A percentile compares a stretch with the other conserved stretches of the same genome.
Evolutionary conservation across 2,888 invertebrate species (phyloP).

Genomic region (Hirtodrosophila trivittata): DNA sequence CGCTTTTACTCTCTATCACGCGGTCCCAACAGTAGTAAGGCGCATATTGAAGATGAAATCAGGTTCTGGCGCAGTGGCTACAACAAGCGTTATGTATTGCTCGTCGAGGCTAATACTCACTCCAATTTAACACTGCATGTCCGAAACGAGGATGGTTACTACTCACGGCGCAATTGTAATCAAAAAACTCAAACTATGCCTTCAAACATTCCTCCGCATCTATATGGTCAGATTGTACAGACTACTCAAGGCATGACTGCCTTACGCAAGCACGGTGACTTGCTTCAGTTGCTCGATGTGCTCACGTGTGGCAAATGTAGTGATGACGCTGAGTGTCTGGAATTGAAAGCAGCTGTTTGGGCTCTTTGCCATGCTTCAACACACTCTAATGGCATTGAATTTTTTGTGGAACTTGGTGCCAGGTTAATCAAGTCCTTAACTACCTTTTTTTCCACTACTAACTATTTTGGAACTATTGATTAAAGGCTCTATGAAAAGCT

Average conservation of each 20-base stretch:
- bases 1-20: slow-evolving; percentile 90
- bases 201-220: slow-evolving; percentile 87
- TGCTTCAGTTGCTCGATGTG: slow-evolving; percentile 77
- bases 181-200: slow-evolving; percentile 85
- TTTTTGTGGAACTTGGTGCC: slow-evolving; percentile 85
- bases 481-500: slow-evolving; percentile 82
- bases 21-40: slow-evolving; percentile 88
- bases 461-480: too few species aligned
- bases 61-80: slow-evolving; percentile 91
- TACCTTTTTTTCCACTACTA: neutral
- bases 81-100: slow-evolving; percentile 92
- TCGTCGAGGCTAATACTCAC: slow-evolving; percentile 95
- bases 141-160: slow-evolving; percentile 90
- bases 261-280: slow-evolving; percentile 80
- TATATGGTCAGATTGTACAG: slow-evolving; percentile 92
- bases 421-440: slow-evolving; percentile 59
- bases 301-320: slow-evolving; percentile 85
- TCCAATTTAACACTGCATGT: slow-evolving; percentile 94
- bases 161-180: slow-evolving; percentile 88
- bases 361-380: slow-evolving; percentile 93
- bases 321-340: slow-evolving; percentile 89
- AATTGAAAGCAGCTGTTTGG: slow-evolving; percentile 95
- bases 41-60: slow-evolving; percentile 89
- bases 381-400: slow-evolving; percentile 90
- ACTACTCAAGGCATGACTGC: slow-evolving; percentile 85